Base-by-base conservation (phyloP, 2,113 vertebrate genomes). In the Syngnathus scovelli region DNA sequence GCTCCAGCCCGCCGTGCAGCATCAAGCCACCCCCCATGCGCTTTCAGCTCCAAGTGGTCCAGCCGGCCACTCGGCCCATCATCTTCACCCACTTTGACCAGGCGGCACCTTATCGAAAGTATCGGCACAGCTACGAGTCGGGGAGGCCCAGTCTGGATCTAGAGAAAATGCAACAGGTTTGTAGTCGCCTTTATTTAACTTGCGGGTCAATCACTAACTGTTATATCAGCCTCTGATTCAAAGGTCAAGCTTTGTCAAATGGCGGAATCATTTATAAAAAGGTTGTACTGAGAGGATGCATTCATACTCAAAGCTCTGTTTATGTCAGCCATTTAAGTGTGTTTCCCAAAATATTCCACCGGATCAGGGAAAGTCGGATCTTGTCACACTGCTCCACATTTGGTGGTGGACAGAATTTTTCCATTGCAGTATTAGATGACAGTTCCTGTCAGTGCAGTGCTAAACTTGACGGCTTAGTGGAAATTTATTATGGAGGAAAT, bases 91-190 rank as follows among this genome's bases (percentile, higher is more conserved):
- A 92, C 77, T 93, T 94, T 15, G 94, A 96, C 75, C 94, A 93
- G 44, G 90, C 92, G 39, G 92, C 91, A 86, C 94, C 94, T 7
- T 95, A 93, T 74, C 92, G 94, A 77, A 92, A 90, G 78, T 92
- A 94, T 77, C 90, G 93, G 1, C 93, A 93, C 67, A 78, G 82
- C 61, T 94, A 90, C 0, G 76, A 94, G 74, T 82, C 81, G 21
- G 88, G 92, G 68, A 90, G 95, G 80, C 95, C 95, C 62, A 96
- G 95, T 86, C 90, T 96, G 61, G 94, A 96, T 75, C 81, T 96
- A 76, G 94, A 96, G 88, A 96, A 96, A 86, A 96, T 96, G 95
- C 95, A 95, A 86, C 94, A 96, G 94, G 95, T 96, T 88, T 75
- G 92, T 78, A 21, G 13, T 39, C 15, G 39, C 39, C 13, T 13